These are phyloP conservation scores for Ctenicera cuprea DNA, from an alignment of 2,888 invertebrate species.

Conservation along the genomic window DNA sequence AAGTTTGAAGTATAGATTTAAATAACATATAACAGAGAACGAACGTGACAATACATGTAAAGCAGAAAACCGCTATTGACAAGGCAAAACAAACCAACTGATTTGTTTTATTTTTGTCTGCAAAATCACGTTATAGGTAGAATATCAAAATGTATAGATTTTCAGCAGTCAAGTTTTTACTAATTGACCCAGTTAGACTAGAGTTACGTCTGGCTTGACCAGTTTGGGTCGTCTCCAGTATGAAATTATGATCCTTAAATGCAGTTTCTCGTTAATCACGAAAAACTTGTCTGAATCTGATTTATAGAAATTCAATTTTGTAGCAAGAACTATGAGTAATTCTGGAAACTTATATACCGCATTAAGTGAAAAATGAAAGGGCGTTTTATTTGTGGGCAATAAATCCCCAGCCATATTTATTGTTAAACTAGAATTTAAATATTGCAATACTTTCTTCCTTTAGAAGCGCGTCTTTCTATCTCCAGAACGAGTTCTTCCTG, in stretches of 20 bases:
- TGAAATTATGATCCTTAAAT: slow-evolving; percentile 24
- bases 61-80: too few species aligned
- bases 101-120: slow-evolving; percentile 4
- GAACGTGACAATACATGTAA: too few species aligned
- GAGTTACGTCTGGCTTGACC: slow-evolving; percentile 38
- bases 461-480: slow-evolving; percentile 15
- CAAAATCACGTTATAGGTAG: neutral
- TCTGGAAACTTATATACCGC: slow-evolving; percentile 14
- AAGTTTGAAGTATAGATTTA: too few species aligned
- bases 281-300: slow-evolving; percentile 15
- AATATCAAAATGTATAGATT: neutral
- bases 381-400: slow-evolving; percentile 29
- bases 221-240: slow-evolving; percentile 8
- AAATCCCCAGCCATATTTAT: slow-evolving; percentile 33
- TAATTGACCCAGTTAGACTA: slow-evolving; percentile 42
- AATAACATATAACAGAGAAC: too few species aligned
- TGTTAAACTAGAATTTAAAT: slow-evolving; percentile 31
- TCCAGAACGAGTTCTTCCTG: slow-evolving; percentile 29
- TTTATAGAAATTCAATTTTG: neutral
- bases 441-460: slow-evolving; percentile 23
- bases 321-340: neutral
- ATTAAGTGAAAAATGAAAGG: slow-evolving; percentile 24
- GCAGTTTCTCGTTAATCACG: slow-evolving; percentile 15
- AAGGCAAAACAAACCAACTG: too few species aligned
- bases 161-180: slow-evolving; percentile 23